A percentile compares a stretch with the other conserved stretches of the same genome.
Conservation (phyloP, 1,140 invertebrate species). For the Copidosoma floridanum region DNA sequence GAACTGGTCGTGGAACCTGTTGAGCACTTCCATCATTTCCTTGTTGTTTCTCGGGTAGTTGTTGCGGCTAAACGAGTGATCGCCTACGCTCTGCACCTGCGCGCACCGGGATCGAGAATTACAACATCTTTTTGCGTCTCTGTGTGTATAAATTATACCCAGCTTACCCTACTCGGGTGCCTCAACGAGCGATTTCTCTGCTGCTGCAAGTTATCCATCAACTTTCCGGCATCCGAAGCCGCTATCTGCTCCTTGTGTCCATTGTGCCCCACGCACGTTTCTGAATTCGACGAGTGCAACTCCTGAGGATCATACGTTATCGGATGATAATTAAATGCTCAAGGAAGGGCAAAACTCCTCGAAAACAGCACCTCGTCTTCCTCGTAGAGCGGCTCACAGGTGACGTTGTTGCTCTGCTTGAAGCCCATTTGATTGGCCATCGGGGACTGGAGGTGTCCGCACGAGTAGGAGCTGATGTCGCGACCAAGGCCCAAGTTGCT, state of each 20-base stretch:
- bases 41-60: conserved; percentile 10
- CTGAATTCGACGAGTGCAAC: neutral
- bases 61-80: no score
- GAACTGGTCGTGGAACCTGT: conserved; percentile 55
- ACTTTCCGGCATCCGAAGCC: neutral
- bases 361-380: conserved; percentile 30
- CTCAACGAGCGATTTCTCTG: no score
- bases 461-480: neutral
- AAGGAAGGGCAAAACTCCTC: no score
- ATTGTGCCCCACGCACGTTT: no score
- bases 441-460: neutral
- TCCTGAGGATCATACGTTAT: neutral
- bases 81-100: no score
- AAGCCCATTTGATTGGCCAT: neutral
- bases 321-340: no score
- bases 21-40: conserved; percentile 46
- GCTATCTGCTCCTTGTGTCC: neutral
- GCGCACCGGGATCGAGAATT: no score
- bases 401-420: neutral
- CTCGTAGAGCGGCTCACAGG: conserved; percentile 24
- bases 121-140: no score
- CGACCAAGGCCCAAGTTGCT: neutral
- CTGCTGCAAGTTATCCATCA: no score
- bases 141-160: no score
- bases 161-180: no score